Conservation (phyloP, 2,797 vertebrate genomes). For the Pangasius larnaudii region DNA sequence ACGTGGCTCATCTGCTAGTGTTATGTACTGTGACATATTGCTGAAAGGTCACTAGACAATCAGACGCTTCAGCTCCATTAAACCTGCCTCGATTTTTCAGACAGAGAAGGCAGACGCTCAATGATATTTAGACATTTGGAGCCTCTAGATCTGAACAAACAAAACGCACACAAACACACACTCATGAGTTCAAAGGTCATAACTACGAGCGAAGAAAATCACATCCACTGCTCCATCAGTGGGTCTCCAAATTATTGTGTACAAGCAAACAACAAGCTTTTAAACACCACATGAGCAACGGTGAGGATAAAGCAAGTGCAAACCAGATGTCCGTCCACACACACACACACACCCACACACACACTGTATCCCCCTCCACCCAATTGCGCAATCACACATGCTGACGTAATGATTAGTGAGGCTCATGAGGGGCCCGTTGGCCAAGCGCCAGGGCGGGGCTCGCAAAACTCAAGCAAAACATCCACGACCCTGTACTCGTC, state of each 20-base stretch:
- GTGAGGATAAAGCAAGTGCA: constrained; percentile 11
- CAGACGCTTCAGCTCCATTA: neutral
- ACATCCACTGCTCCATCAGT: neutral
- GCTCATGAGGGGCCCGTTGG: constrained; percentile 41
- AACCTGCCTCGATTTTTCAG: constrained; percentile 22
- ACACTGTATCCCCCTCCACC: constrained; percentile 35
- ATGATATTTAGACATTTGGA: neutral
- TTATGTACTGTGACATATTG: constrained; percentile 27
- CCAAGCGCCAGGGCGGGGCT: constrained; percentile 53
- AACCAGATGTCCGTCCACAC: constrained; percentile 31
- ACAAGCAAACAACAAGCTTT: neutral
- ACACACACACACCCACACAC: constrained; percentile 13
- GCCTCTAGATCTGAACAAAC: neutral
- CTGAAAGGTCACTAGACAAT: constrained; percentile 43
- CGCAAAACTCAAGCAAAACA: constrained; percentile 37
- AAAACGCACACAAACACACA: neutral
- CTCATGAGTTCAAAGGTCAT: neutral
- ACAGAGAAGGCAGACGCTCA: neutral
- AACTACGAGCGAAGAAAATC: neutral
- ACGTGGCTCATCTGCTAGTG: constrained; percentile 20
- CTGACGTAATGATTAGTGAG: constrained; percentile 50
- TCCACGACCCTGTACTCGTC: constrained; percentile 25
- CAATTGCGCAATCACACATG: constrained; percentile 49
- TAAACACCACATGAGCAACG: neutral
- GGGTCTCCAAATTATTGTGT: neutral